These are phyloP conservation scores for Samia ricini DNA, from an alignment of 1,140 invertebrate species.

Conservation along the genomic window DNA sequence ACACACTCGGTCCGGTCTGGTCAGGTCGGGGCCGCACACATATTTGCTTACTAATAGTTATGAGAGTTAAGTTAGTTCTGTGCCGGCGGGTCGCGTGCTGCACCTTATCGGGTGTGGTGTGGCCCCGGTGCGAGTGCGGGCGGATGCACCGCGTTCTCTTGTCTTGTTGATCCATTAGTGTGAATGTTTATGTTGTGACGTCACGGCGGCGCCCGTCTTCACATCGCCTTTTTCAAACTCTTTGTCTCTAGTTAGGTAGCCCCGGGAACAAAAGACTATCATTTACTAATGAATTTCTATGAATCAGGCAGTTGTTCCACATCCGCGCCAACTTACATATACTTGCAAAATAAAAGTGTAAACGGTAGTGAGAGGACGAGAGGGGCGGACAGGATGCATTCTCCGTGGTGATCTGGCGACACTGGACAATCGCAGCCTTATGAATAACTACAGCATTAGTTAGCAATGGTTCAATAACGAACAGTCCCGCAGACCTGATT, in stretches of 20 bases:
- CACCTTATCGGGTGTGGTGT: neutral
- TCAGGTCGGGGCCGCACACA: slow-evolving; percentile 9
- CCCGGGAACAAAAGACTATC: neutral
- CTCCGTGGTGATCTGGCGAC: too few species aligned
- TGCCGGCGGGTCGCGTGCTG: neutral
- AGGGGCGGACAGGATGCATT: too few species aligned
- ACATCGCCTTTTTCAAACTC: too few species aligned
- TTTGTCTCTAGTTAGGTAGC: neutral
- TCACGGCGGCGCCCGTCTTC: slow-evolving; percentile 7
- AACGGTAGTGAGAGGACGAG: too few species aligned
- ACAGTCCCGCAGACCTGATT: too few species aligned
- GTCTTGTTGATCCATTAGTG: neutral
- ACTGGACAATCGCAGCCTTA: neutral
- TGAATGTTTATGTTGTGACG: slow-evolving; percentile 15
- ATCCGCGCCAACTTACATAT: neutral
- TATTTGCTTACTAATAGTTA: neutral
- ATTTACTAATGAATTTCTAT: neutral
- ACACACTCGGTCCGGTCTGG: slow-evolving; percentile 7
- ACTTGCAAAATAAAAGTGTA: too few species aligned
- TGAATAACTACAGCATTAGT: neutral
- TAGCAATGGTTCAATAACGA: neutral
- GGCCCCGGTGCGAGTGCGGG: too few species aligned
- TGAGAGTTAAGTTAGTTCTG: neutral
- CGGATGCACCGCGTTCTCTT: neutral
- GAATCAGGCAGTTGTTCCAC: too few species aligned